Base-by-base conservation (phyloP, 2,888 invertebrate species). In the Ophion obscuratus region DNA sequence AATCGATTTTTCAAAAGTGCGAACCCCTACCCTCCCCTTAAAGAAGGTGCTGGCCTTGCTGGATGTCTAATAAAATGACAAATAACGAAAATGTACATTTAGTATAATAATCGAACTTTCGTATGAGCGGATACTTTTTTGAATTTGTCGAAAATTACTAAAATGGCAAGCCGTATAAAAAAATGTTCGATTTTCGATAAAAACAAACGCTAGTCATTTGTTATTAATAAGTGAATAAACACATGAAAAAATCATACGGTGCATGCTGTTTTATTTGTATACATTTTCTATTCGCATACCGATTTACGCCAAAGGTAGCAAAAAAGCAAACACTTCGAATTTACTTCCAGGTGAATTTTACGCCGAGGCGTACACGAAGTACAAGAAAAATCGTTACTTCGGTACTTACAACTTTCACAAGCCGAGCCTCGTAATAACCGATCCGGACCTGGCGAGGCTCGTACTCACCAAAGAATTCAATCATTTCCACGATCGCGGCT, bases 391-490 rank as follows among this genome's bases (percentile, higher is more conserved):
- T 61, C 91, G 88, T 57, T 90, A 90, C 62, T 88, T 91, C 73
- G 94, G 94, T 2, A 83, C 90, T 0, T 93, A 91, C 76, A 89
- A 87, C 44, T 88, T 93, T 67, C 87, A 90, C 75, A 89, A 91
- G 20, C 93, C 93, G 14, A 88, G 83, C 31, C 83, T 94, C 1
- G 74, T 94, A 1, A 83, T 94, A 4, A 88, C 90, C 66, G 93
- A 94, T 88, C 92, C 92, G 0, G 92, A 94, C 31, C 24, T 94
- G 3, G 91, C 94, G 11, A 90, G 90, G 83, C 68, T 88, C 0
- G 87, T 94, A 6, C 81, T 94, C 17, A 88, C 92, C 0, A 94
- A 93, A 75, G 93, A 94, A 73, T 94, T 94, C 78, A 2, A 78
- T 0, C 88, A 91, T 83, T 94, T 94, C 80, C 91, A 91, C 68